Evolutionary conservation across 1,140 invertebrate genomes (phyloP), one percentile per base, ranked within the genome.

Genomic region (Anoplolepis gracilipes): DNA sequence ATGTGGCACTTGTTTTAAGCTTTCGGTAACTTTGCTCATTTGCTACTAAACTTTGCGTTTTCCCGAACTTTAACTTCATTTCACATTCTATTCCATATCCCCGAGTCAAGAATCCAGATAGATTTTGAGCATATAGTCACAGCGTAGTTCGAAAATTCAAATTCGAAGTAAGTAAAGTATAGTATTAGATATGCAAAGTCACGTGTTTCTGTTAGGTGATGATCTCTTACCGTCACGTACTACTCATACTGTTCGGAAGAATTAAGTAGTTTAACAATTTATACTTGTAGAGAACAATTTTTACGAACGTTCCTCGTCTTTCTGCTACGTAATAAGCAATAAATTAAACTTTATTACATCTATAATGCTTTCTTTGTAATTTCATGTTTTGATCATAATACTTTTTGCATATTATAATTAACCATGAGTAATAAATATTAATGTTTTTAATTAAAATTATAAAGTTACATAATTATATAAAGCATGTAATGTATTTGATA

Each of bases 151-250:
- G 65, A 69, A 73, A 82, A 82, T 55, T 82, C 28, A 46, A 82
- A 53, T 59, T 25, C n/a, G 53, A 82, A 59, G 67, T 70, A 81
- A 67, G 76, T 55, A 55, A 70, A 39, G 65, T 30, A 53, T 72
- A 30, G n/a, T 42, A 33, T 57, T 59, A 59, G 65, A 7, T 72
- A 82, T 82, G 78, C 78, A 33, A 49, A 81, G 78, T 59, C 78
- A 73, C 78, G 67, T 73, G 13, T 72, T 73, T 82, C 78, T 39
- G 28, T 67, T 59, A 22, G 25, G 53, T 46, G 67, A 82, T 73
- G 67, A 72, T 82, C 78, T 61, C 78, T 73, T 72, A 69, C 76
- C 19, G 76, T 79, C 76, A 81, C 67, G 78, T 82, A 81, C 33
- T 5, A 42, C 19, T 81, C 78, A 30, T 42, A 53, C 39, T 19